Conservation (phyloP, 2,797 vertebrate genomes). For the Paratrypauchen microcephalus region DNA sequence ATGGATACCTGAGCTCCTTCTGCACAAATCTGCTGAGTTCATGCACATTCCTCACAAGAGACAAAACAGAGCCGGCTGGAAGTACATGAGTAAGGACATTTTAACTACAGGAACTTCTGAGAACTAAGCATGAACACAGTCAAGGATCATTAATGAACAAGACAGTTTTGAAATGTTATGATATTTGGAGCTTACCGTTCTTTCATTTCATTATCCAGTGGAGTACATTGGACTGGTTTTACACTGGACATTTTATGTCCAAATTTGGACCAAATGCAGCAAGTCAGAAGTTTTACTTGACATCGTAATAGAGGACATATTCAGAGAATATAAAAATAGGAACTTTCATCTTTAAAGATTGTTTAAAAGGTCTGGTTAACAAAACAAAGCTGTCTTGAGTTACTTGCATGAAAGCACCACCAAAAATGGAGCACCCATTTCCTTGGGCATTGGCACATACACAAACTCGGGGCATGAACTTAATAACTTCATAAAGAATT, state of each 20-base stretch:
- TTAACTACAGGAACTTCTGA: neutral
- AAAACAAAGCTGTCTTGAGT: neutral
- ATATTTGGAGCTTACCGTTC: too few relatives aligned
- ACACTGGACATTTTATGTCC: too few relatives aligned
- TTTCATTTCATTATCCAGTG: too few relatives aligned
- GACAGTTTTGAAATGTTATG: too few relatives aligned
- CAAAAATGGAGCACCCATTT: conserved; percentile 71
- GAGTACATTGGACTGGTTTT: too few relatives aligned
- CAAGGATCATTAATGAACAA: too few relatives aligned
- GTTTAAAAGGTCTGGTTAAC: neutral
- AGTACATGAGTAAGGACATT: neutral
- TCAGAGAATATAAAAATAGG: too few relatives aligned
- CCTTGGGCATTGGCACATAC: conserved; percentile 52
- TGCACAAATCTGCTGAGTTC: conserved; percentile 54
- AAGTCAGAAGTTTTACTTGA: too few relatives aligned
- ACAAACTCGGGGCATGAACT: conserved; percentile 38
- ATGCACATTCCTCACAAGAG: conserved; percentile 53
- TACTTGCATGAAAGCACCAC: neutral
- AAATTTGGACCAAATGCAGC: too few relatives aligned
- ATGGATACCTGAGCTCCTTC: conserved; percentile 30
- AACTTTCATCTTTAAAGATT: too few relatives aligned
- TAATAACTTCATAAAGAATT: conserved; percentile 4
- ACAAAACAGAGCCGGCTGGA: conserved; percentile 18
- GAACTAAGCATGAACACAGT: neutral
- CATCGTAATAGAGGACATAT: too few relatives aligned